phyloP scores from a whole-genome alignment of 2,888 invertebrate genomes.

The Amiota mariae region DNA sequence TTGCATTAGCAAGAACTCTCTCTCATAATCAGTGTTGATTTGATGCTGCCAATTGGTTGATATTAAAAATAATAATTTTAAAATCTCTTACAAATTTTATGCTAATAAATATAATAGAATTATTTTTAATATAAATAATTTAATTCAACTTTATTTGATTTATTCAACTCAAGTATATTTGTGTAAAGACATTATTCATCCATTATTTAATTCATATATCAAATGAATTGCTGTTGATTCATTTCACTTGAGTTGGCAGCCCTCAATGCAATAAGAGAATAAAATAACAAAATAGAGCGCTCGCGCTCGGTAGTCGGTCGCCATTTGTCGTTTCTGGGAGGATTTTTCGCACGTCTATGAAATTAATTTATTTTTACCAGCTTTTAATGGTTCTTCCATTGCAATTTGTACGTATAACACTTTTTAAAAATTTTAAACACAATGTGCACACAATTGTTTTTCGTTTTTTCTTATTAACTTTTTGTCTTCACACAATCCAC shows the following conservation, averaged over 20 bases:
- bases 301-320: constrained; percentile 69
- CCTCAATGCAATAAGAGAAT: constrained; percentile 7
- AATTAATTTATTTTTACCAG: constrained; percentile 58
- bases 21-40: too few relatives aligned
- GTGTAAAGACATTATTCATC: too few relatives aligned
- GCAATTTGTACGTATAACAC: constrained; percentile 41
- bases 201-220: too few relatives aligned
- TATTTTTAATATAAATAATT: too few relatives aligned
- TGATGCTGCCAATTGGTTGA: too few relatives aligned
- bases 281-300: constrained; percentile 45
- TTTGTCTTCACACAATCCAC: background rate
- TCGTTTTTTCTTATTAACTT: background rate
- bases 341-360: constrained; percentile 48
- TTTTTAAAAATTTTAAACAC: constrained; percentile 44
- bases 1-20: too few relatives aligned
- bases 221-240: constrained; percentile 25
- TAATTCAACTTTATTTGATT: too few relatives aligned
- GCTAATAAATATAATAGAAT: too few relatives aligned
- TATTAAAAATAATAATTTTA: too few relatives aligned
- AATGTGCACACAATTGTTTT: constrained; percentile 32
- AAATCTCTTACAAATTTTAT: too few relatives aligned
- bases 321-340: constrained; percentile 66
- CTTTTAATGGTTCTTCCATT: constrained; percentile 63
- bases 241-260: constrained; percentile 30
- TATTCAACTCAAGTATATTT: too few relatives aligned